phyloP scores from a whole-genome alignment of 2,113 vertebrate species.

The Pomatorhinus ruficollis region DNA sequence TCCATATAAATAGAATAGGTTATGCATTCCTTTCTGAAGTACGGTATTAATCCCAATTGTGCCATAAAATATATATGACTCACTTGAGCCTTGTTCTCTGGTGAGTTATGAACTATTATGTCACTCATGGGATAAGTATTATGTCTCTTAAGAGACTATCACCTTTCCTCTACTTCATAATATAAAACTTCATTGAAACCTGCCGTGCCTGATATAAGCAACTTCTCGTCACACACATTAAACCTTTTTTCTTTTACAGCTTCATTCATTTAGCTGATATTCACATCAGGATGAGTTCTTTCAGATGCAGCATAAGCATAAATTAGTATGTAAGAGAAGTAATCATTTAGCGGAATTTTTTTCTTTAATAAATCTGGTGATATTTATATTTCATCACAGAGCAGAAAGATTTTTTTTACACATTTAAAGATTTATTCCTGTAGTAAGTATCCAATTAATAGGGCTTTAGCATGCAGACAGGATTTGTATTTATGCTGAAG shows the following conservation, averaged over 20 bases:
- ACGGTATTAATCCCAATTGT: conserved; percentile 70
- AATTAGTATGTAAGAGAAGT: conserved; percentile 63
- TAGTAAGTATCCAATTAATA: conserved; percentile 76
- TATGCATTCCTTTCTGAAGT: conserved; percentile 40
- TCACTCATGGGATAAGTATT: conserved; percentile 56
- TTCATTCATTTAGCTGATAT: conserved; percentile 36
- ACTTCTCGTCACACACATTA: conserved; percentile 33
- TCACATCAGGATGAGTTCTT: conserved; percentile 39
- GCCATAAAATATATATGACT: conserved; percentile 69
- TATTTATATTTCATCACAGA: conserved; percentile 67
- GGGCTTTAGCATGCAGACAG: conserved; percentile 66
- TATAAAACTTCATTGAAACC: conserved; percentile 49
- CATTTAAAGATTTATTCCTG: conserved; percentile 68
- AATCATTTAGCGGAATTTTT: conserved; percentile 63
- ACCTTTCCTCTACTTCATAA: conserved; percentile 47
- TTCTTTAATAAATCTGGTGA: conserved; percentile 64
- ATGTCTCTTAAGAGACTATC: conserved; percentile 60
- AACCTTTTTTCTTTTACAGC: conserved; percentile 24
- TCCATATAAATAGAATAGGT: conserved; percentile 24
- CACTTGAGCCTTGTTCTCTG: conserved; percentile 66
- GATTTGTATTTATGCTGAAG: conserved; percentile 75
- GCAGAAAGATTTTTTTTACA: conserved; percentile 63
- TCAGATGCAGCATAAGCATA: conserved; percentile 51
- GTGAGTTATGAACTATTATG: conserved; percentile 72
- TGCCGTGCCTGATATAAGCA: conserved; percentile 1